Percentiles rank a stretch among this genome's conserved stretches.
These are phyloP conservation scores for Polydrusus cervinus DNA, from an alignment of 2,888 invertebrate genomes.

Conservation along the genomic window DNA sequence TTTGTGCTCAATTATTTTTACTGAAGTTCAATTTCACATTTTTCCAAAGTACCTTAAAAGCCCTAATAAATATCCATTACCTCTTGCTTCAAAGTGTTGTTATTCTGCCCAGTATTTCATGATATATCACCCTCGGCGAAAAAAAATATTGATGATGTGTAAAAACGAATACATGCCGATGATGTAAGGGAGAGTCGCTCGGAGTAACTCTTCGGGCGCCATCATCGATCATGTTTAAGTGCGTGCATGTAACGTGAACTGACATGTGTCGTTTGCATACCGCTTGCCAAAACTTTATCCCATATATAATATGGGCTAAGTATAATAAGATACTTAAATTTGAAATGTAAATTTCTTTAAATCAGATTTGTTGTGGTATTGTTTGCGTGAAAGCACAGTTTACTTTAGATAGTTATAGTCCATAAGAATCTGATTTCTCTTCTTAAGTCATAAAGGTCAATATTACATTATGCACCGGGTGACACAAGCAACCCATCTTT, in stretches of 20 bases:
- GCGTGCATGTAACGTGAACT: slow-evolving; percentile 34
- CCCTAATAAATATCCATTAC: background rate
- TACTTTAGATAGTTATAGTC: too few relatives aligned
- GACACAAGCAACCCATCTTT: too few relatives aligned
- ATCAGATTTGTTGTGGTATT: background rate
- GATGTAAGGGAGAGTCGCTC: slow-evolving; percentile 32
- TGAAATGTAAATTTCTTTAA: slow-evolving; percentile 12
- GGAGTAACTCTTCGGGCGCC: slow-evolving; percentile 34
- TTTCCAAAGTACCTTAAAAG: too few relatives aligned
- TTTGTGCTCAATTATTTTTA: too few relatives aligned
- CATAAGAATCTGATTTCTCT: too few relatives aligned
- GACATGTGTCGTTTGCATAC: slow-evolving; percentile 47
- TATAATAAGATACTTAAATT: slow-evolving; percentile 28
- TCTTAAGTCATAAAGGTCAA: too few relatives aligned
- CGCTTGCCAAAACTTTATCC: slow-evolving; percentile 37
- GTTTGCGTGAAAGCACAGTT: background rate
- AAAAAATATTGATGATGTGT: slow-evolving; percentile 25
- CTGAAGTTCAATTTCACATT: too few relatives aligned
- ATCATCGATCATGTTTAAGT: slow-evolving; percentile 37
- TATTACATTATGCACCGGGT: too few relatives aligned
- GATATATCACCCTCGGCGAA: slow-evolving; percentile 15
- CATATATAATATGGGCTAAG: slow-evolving; percentile 30
- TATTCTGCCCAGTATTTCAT: background rate
- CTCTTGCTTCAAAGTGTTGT: background rate
- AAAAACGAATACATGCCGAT: slow-evolving; percentile 26